Base-by-base conservation (phyloP, 2,888 invertebrate genomes). In the Epinotia bilunana region DNA sequence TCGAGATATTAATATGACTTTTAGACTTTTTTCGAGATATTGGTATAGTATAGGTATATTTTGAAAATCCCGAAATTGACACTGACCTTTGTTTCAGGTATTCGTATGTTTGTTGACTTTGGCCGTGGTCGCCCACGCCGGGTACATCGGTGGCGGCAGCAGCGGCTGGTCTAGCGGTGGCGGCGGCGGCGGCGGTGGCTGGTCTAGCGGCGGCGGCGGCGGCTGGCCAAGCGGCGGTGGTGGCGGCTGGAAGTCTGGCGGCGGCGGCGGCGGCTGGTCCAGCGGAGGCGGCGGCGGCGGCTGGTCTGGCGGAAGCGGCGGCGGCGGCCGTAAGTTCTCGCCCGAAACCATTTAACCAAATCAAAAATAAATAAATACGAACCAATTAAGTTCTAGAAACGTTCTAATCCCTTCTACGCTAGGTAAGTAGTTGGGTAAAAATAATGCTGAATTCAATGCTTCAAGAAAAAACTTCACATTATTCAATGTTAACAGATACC, bases 41-140 rank as follows among this genome's bases (percentile, higher is more conserved):
- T n/a, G n/a, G n/a, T n/a, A n/a, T n/a, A n/a, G n/a, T n/a, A 20
- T 3, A 28, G 3, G 3, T 16, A 16, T 13, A 13, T 13, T n/a
- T 0, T 7, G 4, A 28, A 13, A 13, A 33, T 3, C 33, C 13
- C 3, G 7, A 3, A 18, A 49, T 58, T 23, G 23, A 23, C 53
- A 73, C 9, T 39, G 16, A 60, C 18, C 64, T 70, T 23, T 76
- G 78, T 80, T 79, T 2, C 88, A 94, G 93, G 90, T 93, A 79
- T 93, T 94, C 87, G 88, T 93, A 73, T 94, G 93, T 83, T 83
- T 94, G 57, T 85, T 94, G 83, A 91, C 91, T 76, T 80, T 93
- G 77, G 89, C 90, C 77, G 92, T 88, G 74, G 90, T 83, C 78
- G 88, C 86, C 43, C 86, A 87, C 65, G 93, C 92, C 83, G 93